Conservation (phyloP, 2,888 invertebrate genomes). For the Nymphalis c-album region DNA sequence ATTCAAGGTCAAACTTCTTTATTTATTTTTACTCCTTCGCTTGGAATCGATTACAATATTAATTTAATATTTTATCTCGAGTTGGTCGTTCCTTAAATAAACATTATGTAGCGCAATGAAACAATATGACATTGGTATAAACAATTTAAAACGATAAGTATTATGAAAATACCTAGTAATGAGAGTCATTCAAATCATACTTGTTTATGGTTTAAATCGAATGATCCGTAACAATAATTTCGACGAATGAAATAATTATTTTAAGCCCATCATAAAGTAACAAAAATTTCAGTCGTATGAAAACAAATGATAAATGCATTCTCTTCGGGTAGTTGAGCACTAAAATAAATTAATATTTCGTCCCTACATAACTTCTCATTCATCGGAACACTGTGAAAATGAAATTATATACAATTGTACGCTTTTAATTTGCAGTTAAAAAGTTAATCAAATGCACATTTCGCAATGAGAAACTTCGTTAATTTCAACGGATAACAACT, state of each 20-base stretch:
- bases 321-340: constrained; percentile 47
- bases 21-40: no score
- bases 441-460: constrained; percentile 36
- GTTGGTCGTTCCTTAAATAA: no score
- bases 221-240: not conserved
- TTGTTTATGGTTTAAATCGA: no score
- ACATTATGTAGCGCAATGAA: no score
- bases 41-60: no score
- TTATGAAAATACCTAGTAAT: no score
- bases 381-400: constrained; percentile 50
- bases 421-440: constrained; percentile 59
- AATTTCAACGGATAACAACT: constrained; percentile 4
- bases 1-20: no score
- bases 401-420: constrained; percentile 45
- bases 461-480: constrained; percentile 2
- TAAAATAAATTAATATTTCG: constrained; percentile 61
- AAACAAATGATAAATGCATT: constrained; percentile 41
- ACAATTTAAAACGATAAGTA: no score
- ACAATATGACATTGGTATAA: no score
- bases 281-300: constrained; percentile 34
- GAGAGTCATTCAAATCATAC: no score
- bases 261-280: constrained; percentile 20
- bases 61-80: no score
- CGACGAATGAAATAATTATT: not conserved
- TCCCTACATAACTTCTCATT: constrained; percentile 51